Evolutionary conservation across 2,113 vertebrate genomes (phyloP).

Genomic region (Leuciscus idus): DNA sequence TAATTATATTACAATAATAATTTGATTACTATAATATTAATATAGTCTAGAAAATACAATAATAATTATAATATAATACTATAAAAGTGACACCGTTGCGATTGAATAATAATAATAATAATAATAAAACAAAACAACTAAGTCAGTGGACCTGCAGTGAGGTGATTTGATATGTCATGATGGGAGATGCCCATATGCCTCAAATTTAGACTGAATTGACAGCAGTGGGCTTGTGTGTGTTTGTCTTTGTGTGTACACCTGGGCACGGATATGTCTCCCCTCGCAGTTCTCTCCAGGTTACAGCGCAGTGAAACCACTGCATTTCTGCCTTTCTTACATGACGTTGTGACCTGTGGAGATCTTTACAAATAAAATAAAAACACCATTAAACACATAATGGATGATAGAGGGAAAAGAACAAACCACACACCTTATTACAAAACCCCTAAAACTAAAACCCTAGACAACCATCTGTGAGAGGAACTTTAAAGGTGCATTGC

Average conservation of each 20-base stretch:
- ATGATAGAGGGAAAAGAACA: slow-evolving; percentile 3
- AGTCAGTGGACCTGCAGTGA: background rate
- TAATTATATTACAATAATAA: too few relatives aligned
- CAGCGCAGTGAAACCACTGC: slow-evolving; percentile 90
- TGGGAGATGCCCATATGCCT: background rate
- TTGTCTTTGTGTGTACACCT: slow-evolving; percentile 74
- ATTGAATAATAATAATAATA: background rate
- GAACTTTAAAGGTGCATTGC: too few relatives aligned
- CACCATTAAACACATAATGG: background rate
- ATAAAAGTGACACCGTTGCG: background rate
- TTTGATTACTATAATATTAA: background rate
- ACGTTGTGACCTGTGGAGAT: slow-evolving; percentile 85
- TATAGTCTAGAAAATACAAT: background rate
- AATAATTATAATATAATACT: background rate
- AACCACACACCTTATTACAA: background rate
- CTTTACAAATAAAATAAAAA: slow-evolving; percentile 66
- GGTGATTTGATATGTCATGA: background rate
- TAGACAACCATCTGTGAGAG: background rate
- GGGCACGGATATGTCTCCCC: slow-evolving; percentile 86
- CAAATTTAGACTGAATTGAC: background rate
- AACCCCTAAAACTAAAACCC: background rate
- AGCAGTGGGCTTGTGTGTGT: background rate
- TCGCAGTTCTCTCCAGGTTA: slow-evolving; percentile 78
- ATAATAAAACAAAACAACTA: background rate
- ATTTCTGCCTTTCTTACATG: slow-evolving; percentile 88